A percentile compares a stretch with the other conserved stretches of the same genome.
These are phyloP conservation scores for Bothrops jararaca DNA, from an alignment of 2,113 vertebrate genomes.

Conservation along the genomic window DNA sequence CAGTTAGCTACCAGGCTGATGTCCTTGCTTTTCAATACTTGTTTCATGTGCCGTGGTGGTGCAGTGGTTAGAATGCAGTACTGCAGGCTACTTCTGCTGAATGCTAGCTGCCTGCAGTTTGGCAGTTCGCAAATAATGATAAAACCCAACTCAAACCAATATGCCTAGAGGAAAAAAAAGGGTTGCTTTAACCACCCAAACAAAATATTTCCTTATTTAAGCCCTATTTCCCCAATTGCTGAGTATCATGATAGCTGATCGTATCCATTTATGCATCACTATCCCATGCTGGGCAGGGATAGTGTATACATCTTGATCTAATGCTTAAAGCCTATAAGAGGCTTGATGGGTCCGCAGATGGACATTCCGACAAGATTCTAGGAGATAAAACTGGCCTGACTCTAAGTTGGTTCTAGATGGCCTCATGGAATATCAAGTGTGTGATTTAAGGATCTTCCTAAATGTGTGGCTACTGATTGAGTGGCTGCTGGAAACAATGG, in stretches of 20 bases:
- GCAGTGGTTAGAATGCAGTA: too few species aligned
- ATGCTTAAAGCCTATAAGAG: neutral
- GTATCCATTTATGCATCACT: neutral
- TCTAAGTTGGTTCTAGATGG: neutral
- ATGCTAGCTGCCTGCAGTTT: too few species aligned
- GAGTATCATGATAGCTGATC: neutral
- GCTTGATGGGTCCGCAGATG: neutral
- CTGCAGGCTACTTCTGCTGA: too few species aligned
- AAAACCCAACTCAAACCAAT: neutral
- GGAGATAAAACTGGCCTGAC: neutral
- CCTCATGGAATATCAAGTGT: neutral
- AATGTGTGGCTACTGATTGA: neutral
- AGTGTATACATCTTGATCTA: neutral
- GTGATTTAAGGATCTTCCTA: neutral
- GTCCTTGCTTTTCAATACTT: neutral
- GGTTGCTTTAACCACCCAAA: neutral
- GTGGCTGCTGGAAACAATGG: neutral
- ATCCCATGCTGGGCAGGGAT: neutral
- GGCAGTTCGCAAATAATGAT: neutral
- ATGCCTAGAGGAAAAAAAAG: neutral
- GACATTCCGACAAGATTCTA: neutral
- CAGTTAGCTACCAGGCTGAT: neutral
- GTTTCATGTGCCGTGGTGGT: neutral
- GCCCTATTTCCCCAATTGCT: neutral
- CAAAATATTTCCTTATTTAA: neutral